Base-by-base conservation (phyloP, 2,888 invertebrate species). In the Euzophera pinguis region DNA sequence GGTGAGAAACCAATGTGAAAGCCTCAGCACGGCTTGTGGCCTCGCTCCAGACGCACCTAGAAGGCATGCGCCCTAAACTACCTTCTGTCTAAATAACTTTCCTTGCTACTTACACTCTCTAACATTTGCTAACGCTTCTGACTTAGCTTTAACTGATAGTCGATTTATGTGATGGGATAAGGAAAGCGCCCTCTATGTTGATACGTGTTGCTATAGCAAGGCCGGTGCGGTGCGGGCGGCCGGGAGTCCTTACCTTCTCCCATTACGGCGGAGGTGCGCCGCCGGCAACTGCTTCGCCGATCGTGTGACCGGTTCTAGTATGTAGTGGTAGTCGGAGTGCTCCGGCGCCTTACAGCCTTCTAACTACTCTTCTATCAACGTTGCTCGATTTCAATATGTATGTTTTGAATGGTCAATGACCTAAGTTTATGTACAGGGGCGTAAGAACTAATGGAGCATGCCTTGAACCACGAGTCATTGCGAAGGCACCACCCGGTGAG, bases 401-500 rank as follows among this genome's bases (percentile, higher is more conserved):
- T 50, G 56, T 59, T 65, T 62, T 55, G 60, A 52, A 59, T 71
- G 57, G 60, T 57, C 47, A 64, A 65, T 85, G 58, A 85, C 60
- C 48, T 57, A 29, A 58, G 55, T 64, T 60, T 81, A 54, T 80
- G 69, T 80, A 62, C 84, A 90, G 90, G 79, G 77, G 78, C 48
- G 81, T 89, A 59, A 86, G 91, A 66, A 90, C 86, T 60, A 92
- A 92, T 67, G 93, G 92, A 63, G 94, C 94, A 43, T 91, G 94
- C 70, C 66, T 93, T 84, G 94, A 94, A 80, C 86, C 95, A 35
- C 93, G 94, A 67, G 91, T 92, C 58, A 95, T 95, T 76, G 95
- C 95, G 29, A 95, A 94, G 85, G 96, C 96, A 49, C 95, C 95
- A 38, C 95, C 95, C 66, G 96, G 96, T 50, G 92, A 96, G 83